Percentiles rank a stretch among this genome's conserved stretches.
These are phyloP conservation scores for Cyclophora albipunctata DNA, from an alignment of 2,888 invertebrate species.

Conservation along the genomic window DNA sequence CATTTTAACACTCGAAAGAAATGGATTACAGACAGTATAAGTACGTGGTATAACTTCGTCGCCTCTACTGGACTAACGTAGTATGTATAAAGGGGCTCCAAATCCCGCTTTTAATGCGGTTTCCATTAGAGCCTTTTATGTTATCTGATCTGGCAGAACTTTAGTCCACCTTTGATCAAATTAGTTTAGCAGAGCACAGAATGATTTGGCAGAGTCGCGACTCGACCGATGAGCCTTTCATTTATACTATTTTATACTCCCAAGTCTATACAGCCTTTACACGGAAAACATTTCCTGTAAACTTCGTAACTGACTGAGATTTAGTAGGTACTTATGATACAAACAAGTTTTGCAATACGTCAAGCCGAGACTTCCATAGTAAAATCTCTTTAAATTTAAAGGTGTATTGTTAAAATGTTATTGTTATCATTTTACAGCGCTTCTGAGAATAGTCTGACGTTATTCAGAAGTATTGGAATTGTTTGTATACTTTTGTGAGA, in stretches of 20 bases:
- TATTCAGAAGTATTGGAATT: not conserved
- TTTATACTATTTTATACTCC: not conserved
- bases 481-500: too few species aligned
- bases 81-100: conserved; percentile 4
- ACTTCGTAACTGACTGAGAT: conserved; percentile 20
- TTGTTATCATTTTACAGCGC: not conserved
- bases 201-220: conserved; percentile 2
- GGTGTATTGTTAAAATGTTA: too few species aligned
- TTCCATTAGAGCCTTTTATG: conserved; percentile 15
- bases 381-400: conserved; percentile 6
- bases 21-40: too few species aligned
- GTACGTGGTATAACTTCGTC: too few species aligned
- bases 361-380: conserved; percentile 14
- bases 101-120: conserved; percentile 10
- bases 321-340: conserved; percentile 23
- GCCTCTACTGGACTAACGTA: not conserved
- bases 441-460: not conserved
- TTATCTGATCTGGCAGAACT: conserved; percentile 21
- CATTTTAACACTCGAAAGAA: too few species aligned
- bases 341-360: conserved; percentile 29
- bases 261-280: conserved; percentile 9
- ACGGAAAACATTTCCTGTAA: conserved; percentile 11
- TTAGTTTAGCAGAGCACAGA: conserved; percentile 12
- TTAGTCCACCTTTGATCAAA: conserved; percentile 18
- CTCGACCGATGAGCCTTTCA: not conserved